Conservation (phyloP, 2,888 invertebrate genomes). For the Orchesella flavescens region DNA sequence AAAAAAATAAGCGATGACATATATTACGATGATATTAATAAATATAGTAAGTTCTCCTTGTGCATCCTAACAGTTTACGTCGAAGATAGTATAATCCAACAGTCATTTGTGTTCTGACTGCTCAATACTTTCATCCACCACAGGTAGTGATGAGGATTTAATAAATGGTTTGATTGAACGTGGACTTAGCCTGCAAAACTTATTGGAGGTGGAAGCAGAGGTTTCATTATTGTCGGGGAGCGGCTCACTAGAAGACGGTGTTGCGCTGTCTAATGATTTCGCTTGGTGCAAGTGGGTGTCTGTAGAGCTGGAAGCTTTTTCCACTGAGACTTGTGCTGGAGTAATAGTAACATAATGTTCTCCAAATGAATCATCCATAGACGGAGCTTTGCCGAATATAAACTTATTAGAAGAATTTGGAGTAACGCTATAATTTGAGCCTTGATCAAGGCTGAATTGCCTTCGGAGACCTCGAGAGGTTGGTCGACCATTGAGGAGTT, state of each 20-base stretch:
- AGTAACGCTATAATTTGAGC: conserved; percentile 72
- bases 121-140: conserved; percentile 64
- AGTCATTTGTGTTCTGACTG: conserved; percentile 53
- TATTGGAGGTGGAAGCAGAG: conserved; percentile 18
- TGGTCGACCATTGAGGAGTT: conserved; percentile 71
- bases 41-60: conserved; percentile 10
- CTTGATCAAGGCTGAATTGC: conserved; percentile 82
- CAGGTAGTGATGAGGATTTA: conserved; percentile 64
- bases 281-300: conserved; percentile 37
- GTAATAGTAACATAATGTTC: conserved; percentile 59
- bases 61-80: background rate
- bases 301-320: background rate
- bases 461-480: conserved; percentile 73
- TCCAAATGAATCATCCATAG: conserved; percentile 66
- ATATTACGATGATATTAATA: background rate
- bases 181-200: conserved; percentile 57
- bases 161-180: conserved; percentile 59
- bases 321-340: conserved; percentile 36
- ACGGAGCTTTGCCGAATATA: conserved; percentile 67
- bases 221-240: conserved; percentile 49
- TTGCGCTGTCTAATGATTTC: conserved; percentile 44
- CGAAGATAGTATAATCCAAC: conserved; percentile 18
- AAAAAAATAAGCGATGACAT: conserved; percentile 24
- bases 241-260: conserved; percentile 24
- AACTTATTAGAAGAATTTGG: conserved; percentile 51